Percentiles rank a stretch among this genome's conserved stretches.
Conservation (phyloP, 2,797 vertebrate species). For the Mus caroli region DNA sequence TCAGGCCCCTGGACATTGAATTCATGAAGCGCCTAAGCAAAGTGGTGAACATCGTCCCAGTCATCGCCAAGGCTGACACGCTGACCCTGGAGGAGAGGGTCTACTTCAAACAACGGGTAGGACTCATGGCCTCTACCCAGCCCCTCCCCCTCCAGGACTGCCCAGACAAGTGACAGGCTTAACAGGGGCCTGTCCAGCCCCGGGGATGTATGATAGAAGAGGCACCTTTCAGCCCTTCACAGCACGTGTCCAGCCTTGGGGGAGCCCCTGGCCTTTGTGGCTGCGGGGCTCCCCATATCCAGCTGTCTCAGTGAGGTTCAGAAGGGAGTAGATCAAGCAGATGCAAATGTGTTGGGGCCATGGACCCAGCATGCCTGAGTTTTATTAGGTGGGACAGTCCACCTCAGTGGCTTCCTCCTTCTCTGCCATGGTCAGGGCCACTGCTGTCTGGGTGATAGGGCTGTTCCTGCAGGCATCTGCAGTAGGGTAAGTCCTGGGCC, state of each 20-base stretch:
- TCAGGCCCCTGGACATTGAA: conserved; percentile 96
- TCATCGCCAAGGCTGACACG: conserved; percentile 98
- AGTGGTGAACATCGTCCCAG: conserved; percentile 98
- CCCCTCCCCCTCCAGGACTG: neutral
- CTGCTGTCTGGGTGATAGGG: neutral
- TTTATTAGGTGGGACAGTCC: neutral
- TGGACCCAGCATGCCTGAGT: accelerated
- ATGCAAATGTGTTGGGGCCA: accelerated
- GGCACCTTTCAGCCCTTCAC: too few relatives aligned
- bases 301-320: neutral
- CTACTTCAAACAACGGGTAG: conserved; percentile 96
- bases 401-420: neutral
- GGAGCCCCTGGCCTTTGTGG: neutral
- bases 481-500: accelerated
- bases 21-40: conserved; percentile 99
- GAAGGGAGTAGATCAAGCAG: neutral
- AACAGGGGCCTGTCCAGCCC: too few relatives aligned
- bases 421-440: accelerated
- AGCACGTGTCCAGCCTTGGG: too few relatives aligned
- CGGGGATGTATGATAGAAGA: neutral
- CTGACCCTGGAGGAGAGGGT: conserved; percentile 98
- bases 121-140: neutral
- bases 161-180: neutral
- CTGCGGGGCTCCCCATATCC: neutral
- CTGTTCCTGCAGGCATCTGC: too few relatives aligned